phyloP scores from a whole-genome alignment of 2,113 vertebrate genomes.

The Cromileptes altivelis region DNA sequence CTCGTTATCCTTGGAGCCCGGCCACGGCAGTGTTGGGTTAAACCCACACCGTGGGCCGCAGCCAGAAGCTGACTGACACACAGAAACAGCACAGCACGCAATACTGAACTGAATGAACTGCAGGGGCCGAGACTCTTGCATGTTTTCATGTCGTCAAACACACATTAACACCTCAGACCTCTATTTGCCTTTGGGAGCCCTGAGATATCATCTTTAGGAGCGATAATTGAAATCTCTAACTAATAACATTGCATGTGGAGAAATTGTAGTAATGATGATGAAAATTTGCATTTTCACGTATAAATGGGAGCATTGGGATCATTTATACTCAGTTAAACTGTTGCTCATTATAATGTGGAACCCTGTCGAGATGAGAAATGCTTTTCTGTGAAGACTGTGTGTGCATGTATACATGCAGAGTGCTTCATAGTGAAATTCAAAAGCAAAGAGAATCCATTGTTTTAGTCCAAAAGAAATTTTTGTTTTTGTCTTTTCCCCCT shows the following conservation, averaged over 20 bases:
- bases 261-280: not conserved
- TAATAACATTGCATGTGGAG: not conserved
- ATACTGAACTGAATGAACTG: constrained; percentile 64
- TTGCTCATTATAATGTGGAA: not conserved
- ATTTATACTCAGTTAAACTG: constrained; percentile 14
- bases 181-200: not conserved
- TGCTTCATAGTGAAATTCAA: not conserved
- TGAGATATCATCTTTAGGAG: not conserved
- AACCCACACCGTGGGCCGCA: constrained; percentile 49
- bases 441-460: not conserved
- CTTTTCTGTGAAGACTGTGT: constrained; percentile 1
- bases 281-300: not conserved
- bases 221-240: not conserved
- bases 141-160: constrained; percentile 12
- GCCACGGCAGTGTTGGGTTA: constrained; percentile 68
- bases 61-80: constrained; percentile 70
- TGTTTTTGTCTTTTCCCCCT: not conserved
- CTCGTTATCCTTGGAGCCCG: constrained; percentile 78
- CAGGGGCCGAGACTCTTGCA: not conserved
- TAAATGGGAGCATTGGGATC: not conserved
- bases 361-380: not conserved
- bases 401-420: not conserved
- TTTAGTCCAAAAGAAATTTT: not conserved
- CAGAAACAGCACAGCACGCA: constrained; percentile 36
- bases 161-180: not conserved